Conservation (phyloP, 1,140 invertebrate species). For the Adoxophyes honmai region DNA sequence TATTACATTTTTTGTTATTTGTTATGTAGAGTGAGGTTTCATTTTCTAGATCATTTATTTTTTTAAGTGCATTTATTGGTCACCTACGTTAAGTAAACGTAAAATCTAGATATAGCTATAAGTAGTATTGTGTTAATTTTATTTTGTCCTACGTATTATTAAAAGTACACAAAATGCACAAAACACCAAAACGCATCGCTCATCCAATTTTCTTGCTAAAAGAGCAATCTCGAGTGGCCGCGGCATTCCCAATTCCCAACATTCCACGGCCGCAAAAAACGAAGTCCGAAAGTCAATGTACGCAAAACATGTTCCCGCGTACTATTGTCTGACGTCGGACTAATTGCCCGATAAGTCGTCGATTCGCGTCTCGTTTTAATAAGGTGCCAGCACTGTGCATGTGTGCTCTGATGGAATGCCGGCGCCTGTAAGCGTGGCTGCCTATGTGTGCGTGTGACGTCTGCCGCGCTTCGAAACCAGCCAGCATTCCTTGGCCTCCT, state of each 20-base stretch:
- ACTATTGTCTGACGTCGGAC: constrained; percentile 62
- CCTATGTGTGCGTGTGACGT: constrained; percentile 68
- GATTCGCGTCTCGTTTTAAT: constrained; percentile 76
- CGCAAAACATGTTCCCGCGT: constrained; percentile 44
- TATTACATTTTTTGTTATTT: too few species aligned
- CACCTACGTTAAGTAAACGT: too few species aligned
- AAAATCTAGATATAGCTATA: too few species aligned
- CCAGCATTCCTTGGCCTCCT: constrained; percentile 39
- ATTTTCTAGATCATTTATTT: too few species aligned
- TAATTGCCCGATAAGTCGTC: constrained; percentile 76
- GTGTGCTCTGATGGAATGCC: constrained; percentile 70
- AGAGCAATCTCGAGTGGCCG: neutral
- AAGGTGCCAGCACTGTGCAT: constrained; percentile 65
- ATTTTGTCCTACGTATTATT: too few species aligned
- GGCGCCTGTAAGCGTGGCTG: constrained; percentile 51
- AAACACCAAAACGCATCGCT: too few species aligned
- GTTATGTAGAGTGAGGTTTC: too few species aligned
- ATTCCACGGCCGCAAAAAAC: constrained; percentile 19
- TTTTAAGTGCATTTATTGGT: too few species aligned
- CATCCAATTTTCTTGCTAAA: too few species aligned
- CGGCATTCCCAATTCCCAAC: too few species aligned
- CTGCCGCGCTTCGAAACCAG: constrained; percentile 53
- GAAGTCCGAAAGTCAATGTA: constrained; percentile 53
- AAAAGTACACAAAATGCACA: too few species aligned
- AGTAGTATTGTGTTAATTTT: too few species aligned